Conservation (phyloP, 2,113 vertebrate species). For the Lampris megalopsis region DNA sequence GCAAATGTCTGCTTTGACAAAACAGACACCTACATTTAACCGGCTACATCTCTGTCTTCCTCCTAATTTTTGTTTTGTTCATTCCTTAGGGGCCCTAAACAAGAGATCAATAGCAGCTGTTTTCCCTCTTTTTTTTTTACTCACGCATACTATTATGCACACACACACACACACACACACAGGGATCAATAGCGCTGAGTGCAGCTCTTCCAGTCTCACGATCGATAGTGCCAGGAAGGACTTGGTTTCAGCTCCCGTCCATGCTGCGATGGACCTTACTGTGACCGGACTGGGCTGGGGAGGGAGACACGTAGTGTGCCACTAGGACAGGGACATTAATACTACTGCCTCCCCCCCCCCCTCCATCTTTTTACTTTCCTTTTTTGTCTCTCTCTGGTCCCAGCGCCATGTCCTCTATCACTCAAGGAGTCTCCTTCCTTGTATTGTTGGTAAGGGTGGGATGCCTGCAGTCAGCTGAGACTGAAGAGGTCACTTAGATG, state of each 20-base stretch:
- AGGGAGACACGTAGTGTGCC: too few species aligned
- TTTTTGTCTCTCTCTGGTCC: not conserved
- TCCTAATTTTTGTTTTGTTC: not conserved
- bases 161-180: slow-evolving; percentile 11
- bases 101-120: slow-evolving; percentile 22
- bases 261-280: slow-evolving; percentile 59
- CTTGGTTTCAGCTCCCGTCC: slow-evolving; percentile 43
- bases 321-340: not conserved
- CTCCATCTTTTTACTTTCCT: not conserved
- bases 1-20: not conserved
- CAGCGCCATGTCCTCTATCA: not conserved
- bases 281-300: slow-evolving; percentile 23
- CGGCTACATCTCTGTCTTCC: not conserved
- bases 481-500: too few species aligned
- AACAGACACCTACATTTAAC: not conserved
- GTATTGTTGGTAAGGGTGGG: too few species aligned
- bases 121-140: not conserved
- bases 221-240: slow-evolving; percentile 29
- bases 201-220: slow-evolving; percentile 31
- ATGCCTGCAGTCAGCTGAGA: too few species aligned
- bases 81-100: slow-evolving; percentile 9
- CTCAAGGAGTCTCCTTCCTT: too few species aligned
- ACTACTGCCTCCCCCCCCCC: not conserved
- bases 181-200: slow-evolving; percentile 61
- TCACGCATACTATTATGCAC: slow-evolving; percentile 12